A percentile compares a stretch with the other conserved stretches of the same genome.
These are phyloP conservation scores for Alexandromys fortis DNA, from an alignment of 2,113 vertebrate species.

Conservation along the genomic window DNA sequence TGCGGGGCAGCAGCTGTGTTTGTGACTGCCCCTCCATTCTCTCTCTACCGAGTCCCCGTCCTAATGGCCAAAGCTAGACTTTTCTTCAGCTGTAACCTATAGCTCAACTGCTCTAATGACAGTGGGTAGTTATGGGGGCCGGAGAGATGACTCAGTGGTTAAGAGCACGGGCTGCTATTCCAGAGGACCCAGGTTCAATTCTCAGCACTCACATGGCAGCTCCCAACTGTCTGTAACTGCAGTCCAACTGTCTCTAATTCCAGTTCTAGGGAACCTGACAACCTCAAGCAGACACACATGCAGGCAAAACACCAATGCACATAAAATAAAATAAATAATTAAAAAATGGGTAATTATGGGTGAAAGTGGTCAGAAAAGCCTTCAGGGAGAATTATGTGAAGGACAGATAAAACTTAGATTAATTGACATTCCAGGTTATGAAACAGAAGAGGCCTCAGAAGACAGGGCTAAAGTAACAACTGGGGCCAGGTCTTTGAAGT, in stretches of 20 bases:
- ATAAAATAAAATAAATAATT: too few relatives aligned
- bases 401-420: neutral
- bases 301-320: too few relatives aligned
- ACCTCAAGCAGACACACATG: too few relatives aligned
- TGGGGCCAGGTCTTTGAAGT: neutral
- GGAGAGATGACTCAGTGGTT: too few relatives aligned
- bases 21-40: neutral
- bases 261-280: too few relatives aligned
- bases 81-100: neutral
- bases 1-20: neutral
- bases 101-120: neutral
- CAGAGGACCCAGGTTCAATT: too few relatives aligned
- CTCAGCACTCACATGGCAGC: too few relatives aligned
- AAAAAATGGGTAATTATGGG: neutral
- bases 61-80: neutral
- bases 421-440: neutral
- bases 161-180: too few relatives aligned
- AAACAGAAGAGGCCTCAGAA: neutral
- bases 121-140: neutral
- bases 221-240: too few relatives aligned
- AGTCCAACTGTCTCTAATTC: too few relatives aligned
- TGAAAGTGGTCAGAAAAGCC: neutral
- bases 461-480: neutral
- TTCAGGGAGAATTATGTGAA: neutral
- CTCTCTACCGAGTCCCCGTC: neutral